A percentile compares a stretch with the other conserved stretches of the same genome.
Conservation (phyloP, 2,888 invertebrate genomes). For the Seira musarum region DNA sequence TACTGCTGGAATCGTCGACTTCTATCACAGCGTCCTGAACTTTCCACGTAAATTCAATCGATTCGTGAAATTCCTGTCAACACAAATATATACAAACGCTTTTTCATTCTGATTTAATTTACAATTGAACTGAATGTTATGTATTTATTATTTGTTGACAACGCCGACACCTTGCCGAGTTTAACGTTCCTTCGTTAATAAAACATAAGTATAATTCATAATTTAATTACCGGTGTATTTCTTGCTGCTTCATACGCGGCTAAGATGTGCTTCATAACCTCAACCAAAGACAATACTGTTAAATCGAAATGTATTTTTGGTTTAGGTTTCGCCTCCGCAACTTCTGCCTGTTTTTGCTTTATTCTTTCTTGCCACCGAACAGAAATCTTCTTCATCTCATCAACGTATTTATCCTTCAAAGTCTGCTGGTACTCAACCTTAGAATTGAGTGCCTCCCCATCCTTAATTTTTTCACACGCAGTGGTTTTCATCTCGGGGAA, state of each 20-base stretch:
- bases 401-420: conserved; percentile 61
- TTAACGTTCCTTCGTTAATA: no score
- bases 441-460: conserved; percentile 38
- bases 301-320: conserved; percentile 34
- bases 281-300: neutral
- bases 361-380: conserved; percentile 18
- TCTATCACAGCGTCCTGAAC: conserved; percentile 4
- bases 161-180: no score
- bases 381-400: conserved; percentile 37
- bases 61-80: conserved; percentile 33
- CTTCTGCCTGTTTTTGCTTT: neutral
- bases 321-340: neutral
- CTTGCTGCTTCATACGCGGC: conserved; percentile 10
- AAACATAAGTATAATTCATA: neutral
- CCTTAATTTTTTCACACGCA: conserved; percentile 73
- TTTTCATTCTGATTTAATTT: no score
- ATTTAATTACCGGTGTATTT: neutral
- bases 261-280: conserved; percentile 26
- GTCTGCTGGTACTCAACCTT: conserved; percentile 37
- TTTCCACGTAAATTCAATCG: conserved; percentile 30
- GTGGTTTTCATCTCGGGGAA: conserved; percentile 81
- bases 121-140: no score
- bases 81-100: neutral
- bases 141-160: no score
- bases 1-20: conserved; percentile 6